Evolutionary conservation across 2,888 invertebrate genomes (phyloP).

Genomic region (Caenorhabditis drosophilae): DNA sequence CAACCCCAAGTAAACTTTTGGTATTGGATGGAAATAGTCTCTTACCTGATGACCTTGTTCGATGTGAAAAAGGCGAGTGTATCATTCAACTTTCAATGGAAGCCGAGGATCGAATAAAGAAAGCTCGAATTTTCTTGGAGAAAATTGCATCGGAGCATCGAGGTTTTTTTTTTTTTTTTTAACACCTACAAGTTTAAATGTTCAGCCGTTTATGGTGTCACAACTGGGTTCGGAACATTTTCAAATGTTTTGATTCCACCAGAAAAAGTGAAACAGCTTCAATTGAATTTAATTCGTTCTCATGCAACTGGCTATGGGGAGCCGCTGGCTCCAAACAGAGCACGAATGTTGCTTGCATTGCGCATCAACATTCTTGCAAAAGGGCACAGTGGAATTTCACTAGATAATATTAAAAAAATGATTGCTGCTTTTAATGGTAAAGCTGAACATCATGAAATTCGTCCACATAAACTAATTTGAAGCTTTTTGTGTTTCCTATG

Average conservation of each 20-base stretch:
- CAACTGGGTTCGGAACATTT: slow-evolving; percentile 78
- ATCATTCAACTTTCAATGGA: slow-evolving; percentile 74
- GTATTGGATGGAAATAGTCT: slow-evolving; percentile 73
- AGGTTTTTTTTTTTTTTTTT: too few relatives aligned
- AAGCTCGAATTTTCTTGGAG: slow-evolving; percentile 74
- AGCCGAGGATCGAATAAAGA: slow-evolving; percentile 73
- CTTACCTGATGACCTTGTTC: slow-evolving; percentile 74
- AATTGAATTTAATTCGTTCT: slow-evolving; percentile 76
- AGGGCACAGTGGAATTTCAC: slow-evolving; percentile 77
- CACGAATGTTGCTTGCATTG: slow-evolving; percentile 76
- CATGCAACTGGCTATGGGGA: slow-evolving; percentile 77
- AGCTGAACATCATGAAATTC: neutral
- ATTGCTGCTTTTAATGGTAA: slow-evolving; percentile 77
- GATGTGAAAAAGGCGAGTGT: slow-evolving; percentile 74
- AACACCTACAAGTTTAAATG: too few relatives aligned
- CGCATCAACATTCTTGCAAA: slow-evolving; percentile 77
- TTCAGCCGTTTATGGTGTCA: slow-evolving; percentile 76
- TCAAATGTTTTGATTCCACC: slow-evolving; percentile 74
- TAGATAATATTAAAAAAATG: slow-evolving; percentile 74
- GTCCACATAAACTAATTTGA: slow-evolving; percentile 39
- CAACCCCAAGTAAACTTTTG: slow-evolving; percentile 70
- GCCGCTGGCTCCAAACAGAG: slow-evolving; percentile 75
- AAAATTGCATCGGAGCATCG: slow-evolving; percentile 75
- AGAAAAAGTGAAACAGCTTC: slow-evolving; percentile 74
- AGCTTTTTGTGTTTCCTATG: slow-evolving; percentile 77